Evolutionary conservation across 2,888 invertebrate genomes (phyloP).

Genomic region (Rotaria socialis): DNA sequence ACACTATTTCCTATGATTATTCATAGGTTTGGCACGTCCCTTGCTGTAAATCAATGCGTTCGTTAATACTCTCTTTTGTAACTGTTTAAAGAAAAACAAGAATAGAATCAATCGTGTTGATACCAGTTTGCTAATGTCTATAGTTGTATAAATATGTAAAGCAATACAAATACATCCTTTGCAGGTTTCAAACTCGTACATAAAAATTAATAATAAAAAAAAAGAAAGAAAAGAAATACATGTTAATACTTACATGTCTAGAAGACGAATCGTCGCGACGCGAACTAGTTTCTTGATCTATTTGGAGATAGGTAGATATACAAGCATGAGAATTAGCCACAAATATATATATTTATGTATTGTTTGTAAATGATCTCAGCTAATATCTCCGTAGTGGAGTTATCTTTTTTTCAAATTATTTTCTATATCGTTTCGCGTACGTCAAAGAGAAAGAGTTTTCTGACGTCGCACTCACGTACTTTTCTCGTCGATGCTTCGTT

Average conservation of each 20-base stretch:
- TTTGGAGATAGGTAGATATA: conserved; percentile 35
- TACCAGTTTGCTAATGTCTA: no score
- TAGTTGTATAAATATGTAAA: no score
- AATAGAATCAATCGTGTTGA: no score
- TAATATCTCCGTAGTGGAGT: conserved; percentile 1
- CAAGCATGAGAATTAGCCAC: conserved; percentile 9
- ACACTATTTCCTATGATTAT: no score
- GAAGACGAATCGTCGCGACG: conserved; percentile 10
- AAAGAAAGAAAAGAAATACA: no score
- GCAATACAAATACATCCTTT: no score
- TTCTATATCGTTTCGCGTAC: not conserved
- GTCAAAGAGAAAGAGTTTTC: not conserved
- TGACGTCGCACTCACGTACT: conserved; percentile 32
- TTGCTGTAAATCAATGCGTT: no score
- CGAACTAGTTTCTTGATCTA: conserved; percentile 25
- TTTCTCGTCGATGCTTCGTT: conserved; percentile 19
- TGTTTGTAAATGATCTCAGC: not conserved
- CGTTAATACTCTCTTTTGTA: no score
- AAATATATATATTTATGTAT: conserved; percentile 1
- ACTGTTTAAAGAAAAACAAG: no score
- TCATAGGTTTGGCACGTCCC: no score
- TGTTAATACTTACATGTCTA: conserved; percentile 17
- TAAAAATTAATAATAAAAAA: no score
- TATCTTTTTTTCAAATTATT: not conserved
- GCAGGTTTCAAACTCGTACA: no score